These are phyloP conservation scores for Aphaenogaster ashmeadi DNA, from an alignment of 1,140 invertebrate species.

Conservation along the genomic window DNA sequence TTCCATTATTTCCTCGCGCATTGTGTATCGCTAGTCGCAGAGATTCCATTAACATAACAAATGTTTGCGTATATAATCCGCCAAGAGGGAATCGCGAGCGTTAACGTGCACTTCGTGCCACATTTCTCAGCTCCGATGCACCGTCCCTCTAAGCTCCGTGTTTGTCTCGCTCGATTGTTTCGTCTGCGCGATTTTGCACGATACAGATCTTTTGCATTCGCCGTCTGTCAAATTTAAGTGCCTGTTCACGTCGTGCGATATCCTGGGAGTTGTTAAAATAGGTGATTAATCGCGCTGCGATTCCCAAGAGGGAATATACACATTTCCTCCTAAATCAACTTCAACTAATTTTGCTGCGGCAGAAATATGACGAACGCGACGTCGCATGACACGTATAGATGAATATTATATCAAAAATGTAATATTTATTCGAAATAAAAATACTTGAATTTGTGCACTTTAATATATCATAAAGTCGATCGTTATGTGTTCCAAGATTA, in stretches of 20 bases:
- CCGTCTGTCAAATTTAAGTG: constrained; percentile 69
- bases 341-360: neutral
- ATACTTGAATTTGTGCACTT: neutral
- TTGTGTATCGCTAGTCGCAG: constrained; percentile 55
- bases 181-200: constrained; percentile 41
- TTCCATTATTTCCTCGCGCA: constrained; percentile 66
- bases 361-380: neutral
- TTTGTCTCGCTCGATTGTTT: constrained; percentile 60
- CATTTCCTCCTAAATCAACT: constrained; percentile 5
- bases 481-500: neutral
- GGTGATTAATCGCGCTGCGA: neutral
- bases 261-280: constrained; percentile 8
- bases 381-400: neutral
- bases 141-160: neutral
- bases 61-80: constrained; percentile 69
- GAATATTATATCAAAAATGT: neutral
- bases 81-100: constrained; percentile 38
- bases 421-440: neutral
- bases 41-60: constrained; percentile 73
- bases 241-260: neutral
- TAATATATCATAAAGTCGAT: neutral
- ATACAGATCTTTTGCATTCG: constrained; percentile 61
- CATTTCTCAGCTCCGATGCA: constrained; percentile 63
- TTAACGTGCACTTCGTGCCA: constrained; percentile 47
- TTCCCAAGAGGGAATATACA: neutral